phyloP scores from a whole-genome alignment of 2,888 invertebrate species.

The Ditula angustiorana region DNA sequence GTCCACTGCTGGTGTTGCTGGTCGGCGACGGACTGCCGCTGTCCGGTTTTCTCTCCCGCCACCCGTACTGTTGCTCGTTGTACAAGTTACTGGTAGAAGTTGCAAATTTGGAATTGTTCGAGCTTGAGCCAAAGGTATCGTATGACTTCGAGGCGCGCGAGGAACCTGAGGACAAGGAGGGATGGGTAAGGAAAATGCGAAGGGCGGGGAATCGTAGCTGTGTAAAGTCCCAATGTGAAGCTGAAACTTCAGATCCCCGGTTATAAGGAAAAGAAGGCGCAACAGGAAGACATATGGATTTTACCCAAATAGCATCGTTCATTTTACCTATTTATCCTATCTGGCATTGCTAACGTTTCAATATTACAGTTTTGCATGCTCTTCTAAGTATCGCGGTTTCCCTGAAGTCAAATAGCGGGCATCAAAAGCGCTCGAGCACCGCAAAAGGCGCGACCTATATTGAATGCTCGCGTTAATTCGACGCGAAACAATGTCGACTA shows the following conservation, averaged over 20 bases:
- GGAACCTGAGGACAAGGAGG: slow-evolving; percentile 35
- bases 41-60: not conserved
- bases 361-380: not conserved
- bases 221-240: not conserved
- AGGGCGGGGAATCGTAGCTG: not conserved
- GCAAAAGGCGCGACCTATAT: not conserved
- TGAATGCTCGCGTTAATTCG: not conserved
- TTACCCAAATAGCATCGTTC: not conserved
- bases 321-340: no score
- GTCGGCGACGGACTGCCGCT: not conserved
- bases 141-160: not conserved
- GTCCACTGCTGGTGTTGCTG: not conserved
- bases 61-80: not conserved
- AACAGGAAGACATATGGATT: no score
- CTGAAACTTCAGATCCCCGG: no score
- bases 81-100: not conserved
- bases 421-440: not conserved
- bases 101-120: not conserved
- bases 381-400: not conserved
- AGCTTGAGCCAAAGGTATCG: not conserved
- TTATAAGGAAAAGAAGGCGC: no score
- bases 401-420: not conserved
- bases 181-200: slow-evolving; percentile 20
- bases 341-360: not conserved
- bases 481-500: not conserved